A percentile compares a stretch with the other conserved stretches of the same genome.
Evolutionary conservation across 2,113 vertebrate species (phyloP).

Genomic region (Albula goreensis): DNA sequence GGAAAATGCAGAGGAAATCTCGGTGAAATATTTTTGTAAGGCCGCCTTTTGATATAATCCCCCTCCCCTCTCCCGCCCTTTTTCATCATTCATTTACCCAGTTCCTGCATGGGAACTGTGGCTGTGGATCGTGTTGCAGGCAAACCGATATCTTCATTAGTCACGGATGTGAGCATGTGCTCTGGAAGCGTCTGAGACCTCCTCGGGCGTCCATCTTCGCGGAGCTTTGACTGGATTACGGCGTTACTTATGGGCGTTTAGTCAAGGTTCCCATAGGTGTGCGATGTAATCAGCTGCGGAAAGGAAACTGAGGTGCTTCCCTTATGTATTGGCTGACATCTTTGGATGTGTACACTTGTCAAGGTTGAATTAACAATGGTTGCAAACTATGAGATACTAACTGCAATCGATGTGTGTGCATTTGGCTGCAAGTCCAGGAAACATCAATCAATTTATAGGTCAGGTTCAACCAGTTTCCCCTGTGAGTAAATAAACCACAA

Average conservation of each 20-base stretch:
- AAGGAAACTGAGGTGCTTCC: not conserved
- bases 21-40: conserved; percentile 41
- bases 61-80: not conserved
- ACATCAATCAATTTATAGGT: not conserved
- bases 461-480: not conserved
- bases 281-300: conserved; percentile 12
- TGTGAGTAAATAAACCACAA: not conserved
- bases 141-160: conserved; percentile 63
- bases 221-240: conserved; percentile 53
- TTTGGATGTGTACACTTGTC: not conserved
- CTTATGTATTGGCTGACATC: not conserved
- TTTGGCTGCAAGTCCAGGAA: not conserved
- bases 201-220: conserved; percentile 39
- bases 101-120: conserved; percentile 34
- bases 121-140: conserved; percentile 59
- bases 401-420: not conserved
- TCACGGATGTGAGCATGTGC: conserved; percentile 65
- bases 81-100: conserved; percentile 27
- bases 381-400: not conserved
- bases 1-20: conserved; percentile 41
- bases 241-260: conserved; percentile 38
- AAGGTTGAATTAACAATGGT: not conserved
- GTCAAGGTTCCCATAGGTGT: conserved; percentile 47
- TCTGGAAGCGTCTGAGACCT: conserved; percentile 56
- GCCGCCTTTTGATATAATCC: not conserved